These are phyloP conservation scores for Scortum barcoo DNA, from an alignment of 2,113 vertebrate genomes.

Conservation along the genomic window DNA sequence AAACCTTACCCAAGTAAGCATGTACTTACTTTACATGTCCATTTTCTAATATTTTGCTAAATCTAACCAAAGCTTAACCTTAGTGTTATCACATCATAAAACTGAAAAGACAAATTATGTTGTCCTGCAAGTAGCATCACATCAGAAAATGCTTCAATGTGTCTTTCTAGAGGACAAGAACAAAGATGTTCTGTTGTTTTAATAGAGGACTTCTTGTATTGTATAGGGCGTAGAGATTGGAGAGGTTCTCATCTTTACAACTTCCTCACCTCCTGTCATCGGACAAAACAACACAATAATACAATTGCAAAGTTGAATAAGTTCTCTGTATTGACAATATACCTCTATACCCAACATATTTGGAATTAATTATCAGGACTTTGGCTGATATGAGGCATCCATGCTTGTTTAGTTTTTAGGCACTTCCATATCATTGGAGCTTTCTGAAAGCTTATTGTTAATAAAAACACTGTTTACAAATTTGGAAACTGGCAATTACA, in stretches of 20 bases:
- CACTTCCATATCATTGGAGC: background rate
- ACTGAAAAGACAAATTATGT: background rate
- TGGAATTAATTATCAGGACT: background rate
- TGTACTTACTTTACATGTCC: no score
- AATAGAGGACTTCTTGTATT: no score
- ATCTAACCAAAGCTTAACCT: background rate
- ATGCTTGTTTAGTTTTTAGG: background rate
- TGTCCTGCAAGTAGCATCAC: no score
- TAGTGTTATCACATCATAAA: background rate
- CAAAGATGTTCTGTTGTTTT: no score
- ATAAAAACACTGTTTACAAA: background rate
- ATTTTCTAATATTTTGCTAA: background rate
- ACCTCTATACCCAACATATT: background rate
- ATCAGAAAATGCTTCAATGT: no score
- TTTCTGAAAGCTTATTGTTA: background rate
- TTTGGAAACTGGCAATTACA: background rate
- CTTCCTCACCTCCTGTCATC: no score
- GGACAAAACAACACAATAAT: background rate
- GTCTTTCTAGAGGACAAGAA: no score
- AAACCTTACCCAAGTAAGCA: no score
- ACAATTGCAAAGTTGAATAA: background rate
- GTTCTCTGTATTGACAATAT: background rate
- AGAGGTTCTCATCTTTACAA: no score
- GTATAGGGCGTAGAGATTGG: no score
- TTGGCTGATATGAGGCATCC: background rate